phyloP scores from a whole-genome alignment of 2,113 vertebrate genomes.

The Platichthys flesus region DNA sequence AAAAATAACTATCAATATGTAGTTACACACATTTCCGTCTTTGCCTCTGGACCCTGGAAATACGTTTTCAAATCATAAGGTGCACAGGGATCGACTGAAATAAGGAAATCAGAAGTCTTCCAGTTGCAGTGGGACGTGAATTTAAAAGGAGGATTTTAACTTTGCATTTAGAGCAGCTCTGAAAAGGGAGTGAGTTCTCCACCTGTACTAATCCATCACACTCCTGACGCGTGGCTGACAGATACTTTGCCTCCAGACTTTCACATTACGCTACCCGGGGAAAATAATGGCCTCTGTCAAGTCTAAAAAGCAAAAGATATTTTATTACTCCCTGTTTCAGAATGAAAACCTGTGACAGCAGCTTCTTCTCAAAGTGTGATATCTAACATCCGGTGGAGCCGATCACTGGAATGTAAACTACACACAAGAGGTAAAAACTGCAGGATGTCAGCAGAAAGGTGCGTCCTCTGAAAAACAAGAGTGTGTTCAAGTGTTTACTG shows the following conservation, averaged over 20 bases:
- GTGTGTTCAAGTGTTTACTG: not conserved
- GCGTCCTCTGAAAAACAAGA: not conserved
- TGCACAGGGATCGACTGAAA: no score
- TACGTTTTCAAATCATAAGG: not conserved
- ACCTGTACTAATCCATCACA: conserved; percentile 55
- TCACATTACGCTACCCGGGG: conserved; percentile 40
- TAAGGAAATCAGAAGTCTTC: no score
- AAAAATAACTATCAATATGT: not conserved
- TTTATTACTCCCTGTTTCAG: conserved; percentile 43
- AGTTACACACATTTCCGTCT: not conserved
- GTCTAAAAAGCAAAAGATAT: conserved; percentile 44
- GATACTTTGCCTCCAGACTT: conserved; percentile 37
- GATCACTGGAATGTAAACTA: not conserved
- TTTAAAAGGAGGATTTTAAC: not conserved
- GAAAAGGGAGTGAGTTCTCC: conserved; percentile 6
- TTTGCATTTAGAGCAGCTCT: conserved; percentile 21
- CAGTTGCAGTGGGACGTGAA: not conserved
- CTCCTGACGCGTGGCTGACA: conserved; percentile 42
- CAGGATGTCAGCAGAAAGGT: not conserved
- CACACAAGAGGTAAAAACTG: not conserved
- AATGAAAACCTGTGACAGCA: conserved; percentile 1
- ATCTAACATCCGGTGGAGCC: not conserved
- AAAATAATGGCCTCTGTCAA: conserved; percentile 62
- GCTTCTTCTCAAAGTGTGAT: conserved; percentile 17
- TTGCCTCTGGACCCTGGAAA: not conserved